These are phyloP conservation scores for Paratrypauchen microcephalus DNA, from an alignment of 2,797 vertebrate species.

Conservation along the genomic window DNA sequence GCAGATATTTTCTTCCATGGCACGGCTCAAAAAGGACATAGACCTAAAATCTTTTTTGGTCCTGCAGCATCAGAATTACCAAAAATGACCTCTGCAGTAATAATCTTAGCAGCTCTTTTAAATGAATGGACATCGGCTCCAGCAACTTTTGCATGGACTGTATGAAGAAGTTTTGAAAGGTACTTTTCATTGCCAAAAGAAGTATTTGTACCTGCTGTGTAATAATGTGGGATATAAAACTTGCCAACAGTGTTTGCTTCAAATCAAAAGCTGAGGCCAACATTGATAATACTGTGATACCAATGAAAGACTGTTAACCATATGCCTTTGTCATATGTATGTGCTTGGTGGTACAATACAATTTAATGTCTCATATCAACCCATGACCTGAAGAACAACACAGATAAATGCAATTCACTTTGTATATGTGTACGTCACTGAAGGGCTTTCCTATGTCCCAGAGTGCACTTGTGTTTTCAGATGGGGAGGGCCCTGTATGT, in stretches of 20 bases:
- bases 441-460: constrained; percentile 42
- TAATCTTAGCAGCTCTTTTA: constrained; percentile 8
- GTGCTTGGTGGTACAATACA: constrained; percentile 56
- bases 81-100: constrained; percentile 22
- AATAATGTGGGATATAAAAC: constrained; percentile 26
- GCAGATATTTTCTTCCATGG: constrained; percentile 17
- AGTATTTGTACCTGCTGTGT: constrained; percentile 29
- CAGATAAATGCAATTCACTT: constrained; percentile 29
- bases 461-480: constrained; percentile 39
- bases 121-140: constrained; percentile 30
- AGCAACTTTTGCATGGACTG: constrained; percentile 36
- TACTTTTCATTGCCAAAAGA: constrained; percentile 38
- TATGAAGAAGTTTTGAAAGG: constrained; percentile 45
- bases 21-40: constrained; percentile 8
- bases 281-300: constrained; percentile 67
- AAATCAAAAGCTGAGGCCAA: constrained; percentile 49
- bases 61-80: constrained; percentile 29
- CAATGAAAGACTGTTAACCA: constrained; percentile 76
- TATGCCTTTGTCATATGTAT: constrained; percentile 72
- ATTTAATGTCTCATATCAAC: constrained; percentile 56
- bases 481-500: constrained; percentile 42
- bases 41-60: constrained; percentile 21
- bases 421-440: constrained; percentile 9
- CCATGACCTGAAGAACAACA: constrained; percentile 39
- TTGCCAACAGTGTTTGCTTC: constrained; percentile 35